Base-by-base conservation (phyloP, 1,140 invertebrate species). In the Zaprionus vittiger region DNA sequence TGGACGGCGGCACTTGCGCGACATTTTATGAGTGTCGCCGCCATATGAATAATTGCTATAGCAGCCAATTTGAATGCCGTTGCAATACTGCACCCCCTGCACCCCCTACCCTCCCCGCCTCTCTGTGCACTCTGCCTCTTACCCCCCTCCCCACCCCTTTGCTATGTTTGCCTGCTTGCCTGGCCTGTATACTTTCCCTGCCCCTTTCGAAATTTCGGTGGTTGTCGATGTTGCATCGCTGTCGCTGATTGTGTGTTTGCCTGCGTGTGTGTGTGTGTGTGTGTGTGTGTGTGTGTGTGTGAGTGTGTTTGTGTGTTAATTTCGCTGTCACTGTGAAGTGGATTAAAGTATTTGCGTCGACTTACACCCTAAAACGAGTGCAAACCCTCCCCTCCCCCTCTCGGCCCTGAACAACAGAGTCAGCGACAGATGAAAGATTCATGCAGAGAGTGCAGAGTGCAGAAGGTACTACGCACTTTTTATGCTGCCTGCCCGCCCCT, bases 21-120 rank as follows among this genome's bases (percentile, higher is more conserved):
- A 89, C 85, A 80, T 90, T 90, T 90, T 90, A 90, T 90, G 85
- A 90, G 89, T 91, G 85, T 89, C 79, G 84, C 85, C 85, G 85
- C 85, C 73, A 73, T 80, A 90, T 90, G 85, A 90, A 90, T 90
- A 90, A 90, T 90, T 90, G 85, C 85, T 82, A 90, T 85, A 91
- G 85, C 86, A 90, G 85, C 85, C 85, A 90, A 90, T 90, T 90
- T 90, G 81, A 90, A 90, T 90, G 76, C 83, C 79, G 44, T 62
- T 37, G 67, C 71, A 31, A 67, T 59, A 12, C 47, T 17, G 15
- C 41, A 49, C 38, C 56, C 7, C 34, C 34, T 17, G 15, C 24
- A n/a, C n/a, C n/a, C 63, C 31, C 63, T 52, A 28, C 20, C 64
- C 15, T 0, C 41, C 4, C 41, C 6, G 2, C 1, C 37, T n/a